Evolutionary conservation across 2,113 vertebrate genomes (phyloP).

Genomic region (Boleophthalmus pectinirostris): DNA sequence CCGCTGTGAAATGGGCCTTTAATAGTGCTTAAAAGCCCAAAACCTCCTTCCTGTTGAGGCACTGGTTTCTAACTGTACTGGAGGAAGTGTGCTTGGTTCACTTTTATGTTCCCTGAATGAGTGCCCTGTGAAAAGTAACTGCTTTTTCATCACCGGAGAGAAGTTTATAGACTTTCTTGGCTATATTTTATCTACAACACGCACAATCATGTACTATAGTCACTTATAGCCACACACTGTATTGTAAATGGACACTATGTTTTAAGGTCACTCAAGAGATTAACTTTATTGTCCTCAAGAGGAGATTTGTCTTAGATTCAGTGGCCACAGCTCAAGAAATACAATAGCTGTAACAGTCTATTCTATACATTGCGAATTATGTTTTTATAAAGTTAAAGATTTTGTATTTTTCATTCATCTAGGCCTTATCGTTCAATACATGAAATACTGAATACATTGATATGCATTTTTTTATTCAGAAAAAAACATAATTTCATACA

Average conservation of each 20-base stretch:
- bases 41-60: conserved; percentile 31
- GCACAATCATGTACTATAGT: not conserved
- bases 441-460: too few relatives aligned
- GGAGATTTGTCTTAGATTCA: not conserved
- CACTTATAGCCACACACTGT: not conserved
- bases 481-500: too few relatives aligned
- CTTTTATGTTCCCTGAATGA: not conserved
- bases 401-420: too few relatives aligned
- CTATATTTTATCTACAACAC: not conserved
- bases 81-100: conserved; percentile 35
- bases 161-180: not conserved
- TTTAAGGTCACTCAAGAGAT: not conserved
- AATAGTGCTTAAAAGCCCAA: conserved; percentile 41
- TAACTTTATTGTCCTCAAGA: not conserved
- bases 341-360: too few relatives aligned
- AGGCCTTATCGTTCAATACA: too few relatives aligned
- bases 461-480: too few relatives aligned
- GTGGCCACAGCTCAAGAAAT: too few relatives aligned
- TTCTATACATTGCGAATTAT: too few relatives aligned
- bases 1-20: conserved; percentile 27
- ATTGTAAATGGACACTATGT: not conserved
- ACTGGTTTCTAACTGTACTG: conserved; percentile 31
- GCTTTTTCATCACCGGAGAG: not conserved
- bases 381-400: too few relatives aligned
- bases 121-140: not conserved